Conservation (phyloP, 1,140 invertebrate species). For the Latrodectus geometricus region DNA sequence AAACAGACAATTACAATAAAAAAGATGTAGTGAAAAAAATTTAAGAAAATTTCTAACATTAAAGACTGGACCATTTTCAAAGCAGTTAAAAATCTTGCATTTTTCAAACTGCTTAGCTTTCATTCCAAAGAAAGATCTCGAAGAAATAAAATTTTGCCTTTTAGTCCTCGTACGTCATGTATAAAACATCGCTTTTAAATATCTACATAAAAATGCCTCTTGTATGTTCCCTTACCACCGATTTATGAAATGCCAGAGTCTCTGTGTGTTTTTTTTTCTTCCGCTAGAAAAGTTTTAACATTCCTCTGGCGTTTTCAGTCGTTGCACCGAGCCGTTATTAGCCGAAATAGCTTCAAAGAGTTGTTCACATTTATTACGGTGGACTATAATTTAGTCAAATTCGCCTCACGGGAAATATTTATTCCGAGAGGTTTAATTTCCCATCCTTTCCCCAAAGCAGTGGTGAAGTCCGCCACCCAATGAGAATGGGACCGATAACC, state of each 20-base stretch:
- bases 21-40: no score
- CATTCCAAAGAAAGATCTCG: no score
- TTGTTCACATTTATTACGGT: slow-evolving; percentile 18
- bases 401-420: slow-evolving; percentile 27
- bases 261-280: background rate
- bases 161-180: background rate
- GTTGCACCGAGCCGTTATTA: background rate
- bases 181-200: background rate
- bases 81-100: no score
- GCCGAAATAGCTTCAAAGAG: slow-evolving; percentile 24
- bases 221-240: background rate
- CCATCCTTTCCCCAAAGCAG: slow-evolving; percentile 7
- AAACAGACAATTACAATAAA: no score
- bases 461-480: background rate
- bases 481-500: slow-evolving; percentile 10
- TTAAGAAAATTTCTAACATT: no score
- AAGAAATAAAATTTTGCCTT: no score
- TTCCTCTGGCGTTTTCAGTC: background rate
- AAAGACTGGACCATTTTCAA: no score
- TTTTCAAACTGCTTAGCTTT: no score
- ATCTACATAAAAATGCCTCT: background rate
- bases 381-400: slow-evolving; percentile 39
- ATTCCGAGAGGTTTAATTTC: slow-evolving; percentile 30
- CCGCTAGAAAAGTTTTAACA: background rate
- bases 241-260: background rate